These are phyloP conservation scores for Drosophila dives DNA, from an alignment of 2,888 invertebrate species.

Conservation along the genomic window DNA sequence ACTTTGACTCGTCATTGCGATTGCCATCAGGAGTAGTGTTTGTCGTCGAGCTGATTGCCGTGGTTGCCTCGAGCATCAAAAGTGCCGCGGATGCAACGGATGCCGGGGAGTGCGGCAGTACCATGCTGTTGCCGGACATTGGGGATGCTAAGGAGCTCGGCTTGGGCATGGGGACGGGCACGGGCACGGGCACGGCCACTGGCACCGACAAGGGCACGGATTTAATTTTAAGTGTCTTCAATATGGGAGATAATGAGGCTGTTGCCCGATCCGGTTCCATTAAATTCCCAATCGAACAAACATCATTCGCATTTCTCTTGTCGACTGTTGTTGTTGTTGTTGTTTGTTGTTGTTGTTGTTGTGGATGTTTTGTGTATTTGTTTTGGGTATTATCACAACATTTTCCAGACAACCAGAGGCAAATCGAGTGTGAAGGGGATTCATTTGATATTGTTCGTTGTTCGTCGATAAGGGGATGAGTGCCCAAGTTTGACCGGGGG, in stretches of 20 bases:
- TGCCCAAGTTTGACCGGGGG: conserved; percentile 21
- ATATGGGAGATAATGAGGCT: conserved; percentile 49
- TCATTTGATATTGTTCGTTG: conserved; percentile 33
- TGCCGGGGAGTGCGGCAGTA: conserved; percentile 59
- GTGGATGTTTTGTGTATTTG: conserved; percentile 28
- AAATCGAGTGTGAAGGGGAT: conserved; percentile 7
- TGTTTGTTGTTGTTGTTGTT: conserved; percentile 5
- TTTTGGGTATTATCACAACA: conserved; percentile 19
- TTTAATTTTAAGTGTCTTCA: conserved; percentile 55
- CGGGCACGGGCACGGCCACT: not conserved
- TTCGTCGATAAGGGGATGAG: conserved; percentile 22
- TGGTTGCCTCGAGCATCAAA: conserved; percentile 52
- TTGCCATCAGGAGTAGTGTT: conserved; percentile 65
- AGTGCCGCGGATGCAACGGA: conserved; percentile 64
- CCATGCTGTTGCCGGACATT: conserved; percentile 2
- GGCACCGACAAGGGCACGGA: conserved; percentile 25
- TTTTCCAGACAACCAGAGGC: conserved; percentile 15
- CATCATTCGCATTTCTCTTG: conserved; percentile 83
- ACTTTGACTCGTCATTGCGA: conserved; percentile 80
- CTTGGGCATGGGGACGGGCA: not conserved
- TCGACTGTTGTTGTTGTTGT: conserved; percentile 60
- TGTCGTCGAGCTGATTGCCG: conserved; percentile 46
- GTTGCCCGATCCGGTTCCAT: conserved; percentile 71
- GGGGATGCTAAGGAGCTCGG: conserved; percentile 1
- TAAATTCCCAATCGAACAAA: conserved; percentile 80